phyloP scores from a whole-genome alignment of 1,140 invertebrate species.

The Drosophila nannoptera region DNA sequence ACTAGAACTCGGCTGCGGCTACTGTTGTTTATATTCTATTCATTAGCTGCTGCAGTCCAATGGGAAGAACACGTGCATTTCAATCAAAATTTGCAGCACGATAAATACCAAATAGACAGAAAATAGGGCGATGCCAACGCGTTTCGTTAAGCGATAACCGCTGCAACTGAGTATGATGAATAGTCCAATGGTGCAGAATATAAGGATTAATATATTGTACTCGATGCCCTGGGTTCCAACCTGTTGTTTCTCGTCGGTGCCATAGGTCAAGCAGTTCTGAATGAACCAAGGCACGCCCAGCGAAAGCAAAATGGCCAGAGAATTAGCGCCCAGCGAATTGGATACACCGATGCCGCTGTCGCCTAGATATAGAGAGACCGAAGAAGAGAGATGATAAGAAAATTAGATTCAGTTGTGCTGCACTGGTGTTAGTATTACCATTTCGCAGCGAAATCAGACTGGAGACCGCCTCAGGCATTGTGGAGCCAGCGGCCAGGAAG shows the following conservation, averaged over 20 bases:
- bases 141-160: constrained; percentile 81
- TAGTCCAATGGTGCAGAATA: constrained; percentile 81
- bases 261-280: constrained; percentile 81
- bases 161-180: constrained; percentile 81
- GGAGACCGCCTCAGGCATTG: constrained; percentile 92
- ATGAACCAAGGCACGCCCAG: constrained; percentile 91
- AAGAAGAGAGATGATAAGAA: background rate
- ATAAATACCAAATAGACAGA: constrained; percentile 82
- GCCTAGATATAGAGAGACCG: constrained; percentile 80
- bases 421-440: constrained; percentile 82
- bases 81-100: constrained; percentile 74
- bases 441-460: constrained; percentile 89
- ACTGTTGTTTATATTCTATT: background rate
- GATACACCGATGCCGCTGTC: constrained; percentile 91
- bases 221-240: constrained; percentile 80
- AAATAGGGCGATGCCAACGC: constrained; percentile 82
- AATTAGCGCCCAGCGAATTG: constrained; percentile 91
- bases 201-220: constrained; percentile 83
- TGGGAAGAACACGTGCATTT: constrained; percentile 79
- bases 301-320: constrained; percentile 91
- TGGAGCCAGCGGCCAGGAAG: constrained; percentile 91
- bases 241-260: constrained; percentile 74
- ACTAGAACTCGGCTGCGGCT: background rate
- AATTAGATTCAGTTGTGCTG: background rate
- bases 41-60: constrained; percentile 53